Base-by-base conservation (phyloP, 2,113 vertebrate species). In the Gambusia holbrooki region DNA sequence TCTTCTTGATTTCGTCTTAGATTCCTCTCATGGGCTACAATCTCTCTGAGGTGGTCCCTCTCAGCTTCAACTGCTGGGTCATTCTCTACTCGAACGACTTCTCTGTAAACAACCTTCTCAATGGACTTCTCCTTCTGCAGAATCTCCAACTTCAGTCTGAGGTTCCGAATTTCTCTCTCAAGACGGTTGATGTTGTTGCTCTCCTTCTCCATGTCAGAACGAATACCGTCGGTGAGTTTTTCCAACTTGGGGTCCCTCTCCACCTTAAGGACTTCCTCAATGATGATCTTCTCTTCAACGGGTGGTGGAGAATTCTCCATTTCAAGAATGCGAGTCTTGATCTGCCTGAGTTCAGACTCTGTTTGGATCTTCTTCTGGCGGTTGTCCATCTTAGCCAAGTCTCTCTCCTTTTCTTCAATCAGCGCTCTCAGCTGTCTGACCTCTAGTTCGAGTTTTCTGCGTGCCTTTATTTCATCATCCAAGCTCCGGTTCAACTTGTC, bases 91-190 rank as follows among this genome's bases (percentile, higher is more conserved):
- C 97, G 85, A 75, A 99, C 96, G 40, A 99, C 96, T 42, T 99
- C 98, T 89, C 97, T 96, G 90, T 99, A 97, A 87, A 99, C 93
- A 22, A 96, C 96, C 89, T 96, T 99, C 90, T 97, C 97, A 15
- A 96, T 76, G 0, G 95, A 94, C 67, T 97, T 99, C 3, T 96
- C 95, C 74, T 96, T 96, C 82, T 95, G 95, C 27, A 99, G 87
- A 42, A 96, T 81, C 2, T 98, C 96, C 2, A 97, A 66, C 86
- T 93, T 95, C n/a, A 94, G 54, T 83, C 87, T 95, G 66, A 98
- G 80, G 89, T 91, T 96, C 83, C 95, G 92, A 67, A 96, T 94
- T 77, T 98, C 96, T 74, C 96, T 96, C 63, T 96, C 93, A 45
- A 99, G 77, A 64, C 87, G 94, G 12, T 73, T 84, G n/a, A 94